Percentiles rank a stretch among this genome's conserved stretches.
Evolutionary conservation across 1,140 invertebrate species (phyloP).

Genomic region (Sitophilus oryzae): DNA sequence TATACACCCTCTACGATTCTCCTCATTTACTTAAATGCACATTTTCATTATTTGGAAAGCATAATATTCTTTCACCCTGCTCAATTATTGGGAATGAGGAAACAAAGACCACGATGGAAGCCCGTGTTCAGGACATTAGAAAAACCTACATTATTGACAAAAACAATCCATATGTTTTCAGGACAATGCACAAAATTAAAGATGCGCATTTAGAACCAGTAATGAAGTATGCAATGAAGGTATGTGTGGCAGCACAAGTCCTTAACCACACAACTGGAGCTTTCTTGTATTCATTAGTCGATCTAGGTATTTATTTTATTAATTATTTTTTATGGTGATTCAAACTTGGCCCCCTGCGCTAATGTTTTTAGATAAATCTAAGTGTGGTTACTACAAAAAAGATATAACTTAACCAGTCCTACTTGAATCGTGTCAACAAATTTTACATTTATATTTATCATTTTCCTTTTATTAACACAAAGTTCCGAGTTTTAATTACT

Average conservation of each 20-base stretch:
- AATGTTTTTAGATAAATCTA: no score
- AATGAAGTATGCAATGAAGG: slow-evolving; percentile 12
- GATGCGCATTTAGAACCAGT: slow-evolving; percentile 9
- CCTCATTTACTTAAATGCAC: slow-evolving; percentile 27
- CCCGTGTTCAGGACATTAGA: no score
- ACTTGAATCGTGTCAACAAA: no score
- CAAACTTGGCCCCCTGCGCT: no score
- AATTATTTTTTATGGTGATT: no score
- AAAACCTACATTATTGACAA: slow-evolving; percentile 18
- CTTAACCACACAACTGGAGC: slow-evolving; percentile 17
- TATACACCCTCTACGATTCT: no score
- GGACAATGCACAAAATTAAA: slow-evolving; percentile 20
- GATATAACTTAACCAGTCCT: slow-evolving; percentile 1
- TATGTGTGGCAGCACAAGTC: slow-evolving; percentile 16
- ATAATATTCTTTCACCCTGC: slow-evolving; percentile 10
- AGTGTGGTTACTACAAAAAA: no score
- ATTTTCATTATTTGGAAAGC: slow-evolving; percentile 16
- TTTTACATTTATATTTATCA: no score
- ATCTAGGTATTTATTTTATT: no score
- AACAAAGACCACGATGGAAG: no score
- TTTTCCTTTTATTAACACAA: no score
- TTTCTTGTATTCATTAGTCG: slow-evolving; percentile 15
- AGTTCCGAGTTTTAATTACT: no score
- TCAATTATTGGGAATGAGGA: slow-evolving; percentile 5
- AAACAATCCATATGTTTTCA: slow-evolving; percentile 16